A percentile compares a stretch with the other conserved stretches of the same genome.
These are phyloP conservation scores for Eciton burchellii DNA, from an alignment of 1,140 invertebrate species.

Conservation along the genomic window DNA sequence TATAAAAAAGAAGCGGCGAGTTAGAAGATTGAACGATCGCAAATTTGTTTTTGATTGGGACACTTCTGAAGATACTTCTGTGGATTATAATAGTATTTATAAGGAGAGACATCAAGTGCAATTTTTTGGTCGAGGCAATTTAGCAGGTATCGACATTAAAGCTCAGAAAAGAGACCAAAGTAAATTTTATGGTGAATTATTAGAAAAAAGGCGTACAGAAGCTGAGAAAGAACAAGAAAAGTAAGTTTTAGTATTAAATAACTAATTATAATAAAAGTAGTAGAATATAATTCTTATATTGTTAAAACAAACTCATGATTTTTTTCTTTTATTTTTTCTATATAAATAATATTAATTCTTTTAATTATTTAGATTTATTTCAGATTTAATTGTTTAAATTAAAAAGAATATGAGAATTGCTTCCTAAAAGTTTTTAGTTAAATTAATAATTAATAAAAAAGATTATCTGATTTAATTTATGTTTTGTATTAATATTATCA, in stretches of 20 bases:
- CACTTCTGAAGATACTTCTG: constrained; percentile 98
- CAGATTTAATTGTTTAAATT: no score
- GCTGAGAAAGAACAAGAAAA: constrained; percentile 99
- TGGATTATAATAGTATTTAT: constrained; percentile 98
- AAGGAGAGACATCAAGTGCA: constrained; percentile 98
- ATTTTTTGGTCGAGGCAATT: constrained; percentile 98
- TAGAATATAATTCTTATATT: not conserved
- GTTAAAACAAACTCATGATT: not conserved
- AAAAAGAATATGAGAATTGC: no score
- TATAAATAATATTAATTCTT: not conserved
- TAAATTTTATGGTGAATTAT: constrained; percentile 98
- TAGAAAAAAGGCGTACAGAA: constrained; percentile 97
- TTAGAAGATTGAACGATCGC: constrained; percentile 97
- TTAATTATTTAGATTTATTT: no score
- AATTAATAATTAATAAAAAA: no score
- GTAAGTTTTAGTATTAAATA: constrained; percentile 79
- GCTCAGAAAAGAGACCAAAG: constrained; percentile 98
- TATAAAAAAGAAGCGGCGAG: constrained; percentile 96
- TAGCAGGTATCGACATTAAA: constrained; percentile 99
- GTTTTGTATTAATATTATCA: not conserved
- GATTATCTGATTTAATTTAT: not conserved
- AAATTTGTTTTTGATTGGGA: constrained; percentile 99
- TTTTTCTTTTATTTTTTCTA: not conserved
- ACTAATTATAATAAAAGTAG: not conserved
- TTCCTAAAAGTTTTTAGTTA: not conserved